These are phyloP conservation scores for Copsychus sechellarum DNA, from an alignment of 2,113 vertebrate genomes.

Conservation along the genomic window DNA sequence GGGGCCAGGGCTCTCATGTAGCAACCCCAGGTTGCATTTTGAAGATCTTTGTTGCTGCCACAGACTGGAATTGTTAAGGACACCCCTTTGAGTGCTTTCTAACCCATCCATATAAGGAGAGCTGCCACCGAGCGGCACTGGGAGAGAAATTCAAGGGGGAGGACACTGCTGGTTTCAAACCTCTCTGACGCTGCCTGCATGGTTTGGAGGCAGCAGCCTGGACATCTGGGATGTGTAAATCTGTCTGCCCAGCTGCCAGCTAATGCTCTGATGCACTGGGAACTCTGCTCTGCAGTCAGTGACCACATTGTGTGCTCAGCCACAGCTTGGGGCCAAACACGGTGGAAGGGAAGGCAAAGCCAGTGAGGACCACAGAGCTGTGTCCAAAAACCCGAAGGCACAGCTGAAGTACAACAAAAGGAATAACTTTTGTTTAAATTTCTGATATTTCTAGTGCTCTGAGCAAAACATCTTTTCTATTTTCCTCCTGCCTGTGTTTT, in stretches of 20 bases:
- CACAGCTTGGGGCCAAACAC: background rate
- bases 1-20: background rate
- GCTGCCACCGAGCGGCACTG: fast-evolving
- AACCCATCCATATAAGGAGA: background rate
- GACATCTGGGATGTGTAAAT: background rate
- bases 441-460: background rate
- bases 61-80: background rate
- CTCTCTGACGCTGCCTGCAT: background rate
- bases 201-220: background rate
- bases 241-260: background rate
- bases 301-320: background rate
- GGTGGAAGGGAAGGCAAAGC: background rate
- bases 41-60: background rate
- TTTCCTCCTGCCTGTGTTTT: background rate
- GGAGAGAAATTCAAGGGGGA: background rate
- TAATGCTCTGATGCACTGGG: background rate
- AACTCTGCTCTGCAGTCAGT: background rate
- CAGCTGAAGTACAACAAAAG: background rate
- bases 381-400: background rate
- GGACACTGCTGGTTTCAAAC: background rate
- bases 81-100: background rate
- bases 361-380: background rate
- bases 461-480: background rate
- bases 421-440: background rate
- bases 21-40: background rate